Base-by-base conservation (phyloP, 2,797 vertebrate genomes). In the Taenioides sp. region DNA sequence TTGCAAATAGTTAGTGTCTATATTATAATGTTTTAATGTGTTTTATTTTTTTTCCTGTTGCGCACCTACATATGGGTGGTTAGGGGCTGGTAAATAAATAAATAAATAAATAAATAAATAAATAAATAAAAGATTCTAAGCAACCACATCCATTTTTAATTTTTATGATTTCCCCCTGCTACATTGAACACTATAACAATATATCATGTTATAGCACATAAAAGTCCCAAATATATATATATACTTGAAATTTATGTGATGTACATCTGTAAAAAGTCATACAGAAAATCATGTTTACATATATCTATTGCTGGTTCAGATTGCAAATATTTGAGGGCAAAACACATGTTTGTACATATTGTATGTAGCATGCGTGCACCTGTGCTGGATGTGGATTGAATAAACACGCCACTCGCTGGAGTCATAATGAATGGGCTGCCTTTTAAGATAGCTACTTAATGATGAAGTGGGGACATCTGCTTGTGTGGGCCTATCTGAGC, bases 381-480 rank as follows among this genome's bases (percentile, higher is more conserved):
- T 90, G 85, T 86, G 80, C 78, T 88, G 43, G 80, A 82, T 77
- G 79, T 86, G 76, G 81, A 85, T 63, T 85, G 84, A 89, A 88
- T 88, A 91, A 92, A 88, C 88, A 85, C 87, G 85, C 54, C 1
- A 72, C 75, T 74, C 67, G 65, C 80, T 40, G 80, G 80, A 83
- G 84, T 90, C 84, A 80, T 84, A 89, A 92, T 89, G 84, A 91
- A 91, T 84, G 88, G 81, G 70, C 75, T 82, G 88, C 79, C 84
- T 89, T 91, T 91, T 87, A 87, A 88, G 81, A 83, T 84, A 77
- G 85, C 84, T 84, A 86, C 89, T 92, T 80, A 80, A 85, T 86
- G 90, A 89, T 87, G 87, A 88, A 88, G 89, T 84, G 86, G 84
- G 80, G 86, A 89, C 86, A 88, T 90, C 84, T 89, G 88, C 86